These are phyloP conservation scores for Stenichneumon culpator DNA, from an alignment of 2,888 invertebrate genomes.

Conservation along the genomic window DNA sequence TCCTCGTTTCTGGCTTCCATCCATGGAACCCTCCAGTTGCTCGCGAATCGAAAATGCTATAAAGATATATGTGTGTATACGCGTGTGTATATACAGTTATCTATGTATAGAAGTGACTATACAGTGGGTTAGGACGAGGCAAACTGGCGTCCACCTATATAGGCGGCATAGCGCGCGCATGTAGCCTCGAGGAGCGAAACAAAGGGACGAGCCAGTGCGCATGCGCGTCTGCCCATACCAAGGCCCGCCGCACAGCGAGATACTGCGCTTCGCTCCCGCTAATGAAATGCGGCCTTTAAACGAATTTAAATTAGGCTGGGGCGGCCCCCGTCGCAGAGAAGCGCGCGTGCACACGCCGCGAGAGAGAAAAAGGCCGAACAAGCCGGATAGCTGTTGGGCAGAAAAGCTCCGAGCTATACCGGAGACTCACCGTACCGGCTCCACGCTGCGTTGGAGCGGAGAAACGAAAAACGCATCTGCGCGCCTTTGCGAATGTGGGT, in stretches of 20 bases:
- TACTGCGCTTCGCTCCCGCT: constrained; percentile 61
- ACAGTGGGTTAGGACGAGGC: constrained; percentile 20
- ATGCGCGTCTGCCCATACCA: constrained; percentile 59
- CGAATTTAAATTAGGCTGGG: constrained; percentile 77
- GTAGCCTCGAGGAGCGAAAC: constrained; percentile 64
- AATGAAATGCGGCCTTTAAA: constrained; percentile 77
- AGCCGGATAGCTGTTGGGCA: constrained; percentile 49
- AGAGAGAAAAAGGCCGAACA: constrained; percentile 38
- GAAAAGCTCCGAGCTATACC: constrained; percentile 52
- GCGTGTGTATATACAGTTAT: not conserved
- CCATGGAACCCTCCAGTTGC: constrained; percentile 46
- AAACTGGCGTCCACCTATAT: constrained; percentile 47
- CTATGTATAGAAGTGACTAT: constrained; percentile 25
- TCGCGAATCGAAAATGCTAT: constrained; percentile 62
- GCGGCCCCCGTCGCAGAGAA: constrained; percentile 50
- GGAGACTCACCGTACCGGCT: constrained; percentile 19
- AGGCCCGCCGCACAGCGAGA: constrained; percentile 59
- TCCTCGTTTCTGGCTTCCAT: constrained; percentile 59
- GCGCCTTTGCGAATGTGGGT: constrained; percentile 75
- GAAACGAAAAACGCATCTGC: constrained; percentile 73
- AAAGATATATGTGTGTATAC: constrained; percentile 13
- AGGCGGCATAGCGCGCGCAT: constrained; percentile 38
- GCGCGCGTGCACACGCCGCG: constrained; percentile 32
- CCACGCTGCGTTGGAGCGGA: constrained; percentile 53
- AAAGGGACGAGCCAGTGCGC: constrained; percentile 66